Base-by-base conservation (phyloP, 2,113 vertebrate species). In the Colinus virginianus region DNA sequence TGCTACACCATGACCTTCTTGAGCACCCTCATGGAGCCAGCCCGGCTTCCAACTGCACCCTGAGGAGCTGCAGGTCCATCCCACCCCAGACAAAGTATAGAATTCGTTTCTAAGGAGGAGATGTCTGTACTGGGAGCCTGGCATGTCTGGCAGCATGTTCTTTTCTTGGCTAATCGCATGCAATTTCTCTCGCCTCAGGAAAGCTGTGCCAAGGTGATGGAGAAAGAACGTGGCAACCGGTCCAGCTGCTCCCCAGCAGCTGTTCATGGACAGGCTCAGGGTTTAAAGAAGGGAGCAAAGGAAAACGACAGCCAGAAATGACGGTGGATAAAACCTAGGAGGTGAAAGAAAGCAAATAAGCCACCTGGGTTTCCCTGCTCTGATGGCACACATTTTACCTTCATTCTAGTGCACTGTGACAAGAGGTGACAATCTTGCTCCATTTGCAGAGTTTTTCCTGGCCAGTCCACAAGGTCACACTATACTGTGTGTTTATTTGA, bases 371-470 rank as follows among this genome's bases (percentile, higher is more conserved):
- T 86, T 93, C 90, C 76, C 76, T 66, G 59, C 28, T 84, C 46
- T 51, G 53, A 77, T 72, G 78, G 87, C 76, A 86, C 34, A 49
- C 4, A 2, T 56, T 89, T 86, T 84, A 80, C 87, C 48, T 71
- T 91, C 82, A 70, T 8, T 86, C 82, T 83, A 75, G 48, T n/a
- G 34, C 32, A 7, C 26, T 58, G 64, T 71, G 22, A 56, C 18
- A 79, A 79, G 86, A 91, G 91, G 87, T 94, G 87, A 94, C 85
- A 87, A 78, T 84, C 90, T 34, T 91, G 61, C 81, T 91, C 93
- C 90, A 75, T 78, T 95, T 92, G 71, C 74, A 19, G 88, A 19
- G 85, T 80, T 96, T 96, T 93, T 93, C 91, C 93, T 92, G 93
- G 93, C 90, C 66, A 86, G 66, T 32, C 66, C 64, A 66, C 91